phyloP scores from a whole-genome alignment of 2,888 invertebrate genomes.

The Athalia cordata region DNA sequence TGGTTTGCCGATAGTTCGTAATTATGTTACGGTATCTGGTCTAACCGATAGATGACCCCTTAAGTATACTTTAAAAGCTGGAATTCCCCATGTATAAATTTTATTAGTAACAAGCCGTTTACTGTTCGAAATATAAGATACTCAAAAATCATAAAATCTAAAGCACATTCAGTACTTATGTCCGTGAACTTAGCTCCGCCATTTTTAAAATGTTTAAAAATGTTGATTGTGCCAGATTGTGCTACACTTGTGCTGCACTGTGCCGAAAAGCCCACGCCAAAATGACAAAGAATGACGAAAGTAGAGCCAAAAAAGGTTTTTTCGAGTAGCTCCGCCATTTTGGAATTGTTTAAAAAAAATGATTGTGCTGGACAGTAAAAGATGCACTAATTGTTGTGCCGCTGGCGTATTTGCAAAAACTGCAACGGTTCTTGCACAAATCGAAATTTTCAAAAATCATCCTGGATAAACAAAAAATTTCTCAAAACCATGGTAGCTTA shows the following conservation, averaged over 20 bases:
- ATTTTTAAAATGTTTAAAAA: conserved; percentile 20
- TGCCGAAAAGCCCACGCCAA: background rate
- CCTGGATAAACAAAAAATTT: background rate
- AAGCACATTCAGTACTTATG: too few relatives aligned
- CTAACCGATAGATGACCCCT: too few relatives aligned
- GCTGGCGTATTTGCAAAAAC: background rate
- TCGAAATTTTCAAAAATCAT: background rate
- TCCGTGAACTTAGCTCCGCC: conserved; percentile 12
- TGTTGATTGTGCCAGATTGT: conserved; percentile 16
- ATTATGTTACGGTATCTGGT: too few relatives aligned
- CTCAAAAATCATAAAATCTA: too few relatives aligned
- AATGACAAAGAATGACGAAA: background rate
- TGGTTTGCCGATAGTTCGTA: too few relatives aligned
- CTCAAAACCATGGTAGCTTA: background rate
- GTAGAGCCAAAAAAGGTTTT: conserved; percentile 5
- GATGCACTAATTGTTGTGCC: background rate
- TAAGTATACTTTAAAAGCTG: too few relatives aligned
- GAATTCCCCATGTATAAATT: too few relatives aligned
- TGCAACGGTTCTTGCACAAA: background rate
- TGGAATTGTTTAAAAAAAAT: conserved; percentile 18
- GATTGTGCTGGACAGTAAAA: background rate
- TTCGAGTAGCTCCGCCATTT: conserved; percentile 17
- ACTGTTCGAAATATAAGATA: too few relatives aligned
- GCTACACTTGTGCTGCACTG: background rate
- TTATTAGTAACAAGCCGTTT: too few relatives aligned